Conservation (phyloP, 37 sponge, comb jelly and placozoan species). For the Agelas oroides region DNA sequence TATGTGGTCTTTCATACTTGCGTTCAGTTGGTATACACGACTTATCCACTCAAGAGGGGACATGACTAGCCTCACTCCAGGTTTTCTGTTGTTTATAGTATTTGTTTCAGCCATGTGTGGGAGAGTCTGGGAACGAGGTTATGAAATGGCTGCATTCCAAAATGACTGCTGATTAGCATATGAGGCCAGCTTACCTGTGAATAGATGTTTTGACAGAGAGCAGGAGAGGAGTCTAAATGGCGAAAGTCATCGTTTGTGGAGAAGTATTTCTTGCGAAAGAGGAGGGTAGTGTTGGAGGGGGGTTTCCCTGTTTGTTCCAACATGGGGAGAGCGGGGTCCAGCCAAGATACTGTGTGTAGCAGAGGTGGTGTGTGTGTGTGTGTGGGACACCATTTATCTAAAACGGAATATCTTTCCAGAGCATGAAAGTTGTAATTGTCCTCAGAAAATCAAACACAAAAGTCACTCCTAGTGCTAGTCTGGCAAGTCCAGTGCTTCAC, state of each 20-base stretch:
- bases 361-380: conserved; percentile 8
- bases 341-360: conserved; percentile 30
- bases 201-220: conserved; percentile 34
- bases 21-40: too few species aligned
- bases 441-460: too few species aligned
- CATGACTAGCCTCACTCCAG: too few species aligned
- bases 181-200: conserved; percentile 31
- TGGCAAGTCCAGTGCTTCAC: too few species aligned
- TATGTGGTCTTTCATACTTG: too few species aligned
- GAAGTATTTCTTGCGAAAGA: conserved; percentile 54
- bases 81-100: too few species aligned
- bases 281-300: not conserved
- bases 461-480: too few species aligned
- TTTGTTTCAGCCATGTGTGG: too few species aligned
- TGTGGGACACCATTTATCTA: conserved; percentile 9
- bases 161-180: too few species aligned
- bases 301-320: conserved; percentile 2
- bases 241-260: conserved; percentile 39
- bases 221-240: not conserved
- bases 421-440: not conserved
- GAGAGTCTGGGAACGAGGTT: too few species aligned
- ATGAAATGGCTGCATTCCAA: too few species aligned
- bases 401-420: conserved; percentile 11
- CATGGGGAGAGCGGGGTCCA: conserved; percentile 16
- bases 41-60: too few species aligned